phyloP scores from a whole-genome alignment of 37 sponge, comb jelly and placozoan species.

The Corticium candelabrum region DNA sequence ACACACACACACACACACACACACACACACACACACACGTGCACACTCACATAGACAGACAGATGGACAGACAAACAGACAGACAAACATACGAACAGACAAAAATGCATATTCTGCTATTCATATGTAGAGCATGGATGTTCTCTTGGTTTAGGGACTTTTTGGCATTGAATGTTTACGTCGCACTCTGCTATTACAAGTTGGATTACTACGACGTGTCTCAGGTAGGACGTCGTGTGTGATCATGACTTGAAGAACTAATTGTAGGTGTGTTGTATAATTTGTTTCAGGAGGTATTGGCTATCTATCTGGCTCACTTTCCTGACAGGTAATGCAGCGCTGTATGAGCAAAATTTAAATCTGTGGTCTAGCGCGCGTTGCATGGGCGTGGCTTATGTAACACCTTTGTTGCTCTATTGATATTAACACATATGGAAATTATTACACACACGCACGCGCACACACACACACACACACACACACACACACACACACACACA shows the following conservation, averaged over 20 bases:
- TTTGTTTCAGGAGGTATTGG: slow-evolving; percentile 74
- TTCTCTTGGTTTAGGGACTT: slow-evolving; percentile 53
- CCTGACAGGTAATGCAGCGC: slow-evolving; percentile 80
- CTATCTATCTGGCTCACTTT: slow-evolving; percentile 79
- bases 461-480: too few species aligned
- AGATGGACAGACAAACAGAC: too few species aligned
- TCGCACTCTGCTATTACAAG: slow-evolving; percentile 99
- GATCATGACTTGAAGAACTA: neutral
- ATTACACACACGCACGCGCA: too few species aligned
- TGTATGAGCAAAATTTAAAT: neutral
- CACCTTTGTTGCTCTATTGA: too few species aligned
- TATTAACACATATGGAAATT: too few species aligned
- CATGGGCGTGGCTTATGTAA: too few species aligned
- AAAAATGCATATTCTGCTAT: neutral
- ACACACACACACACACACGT: too few species aligned
- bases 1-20: neutral
- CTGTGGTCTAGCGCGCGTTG: too few species aligned
- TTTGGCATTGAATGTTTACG: slow-evolving; percentile 95
- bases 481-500: too few species aligned
- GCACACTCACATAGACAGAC: too few species aligned
- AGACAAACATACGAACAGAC: too few species aligned
- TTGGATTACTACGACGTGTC: slow-evolving; percentile 99
- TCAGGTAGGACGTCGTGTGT: slow-evolving; percentile 25
- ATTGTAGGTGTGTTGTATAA: neutral
- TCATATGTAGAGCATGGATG: neutral